A percentile compares a stretch with the other conserved stretches of the same genome.
phyloP scores from a whole-genome alignment of 1,140 invertebrate genomes.

The Pseudoatta argentina region DNA sequence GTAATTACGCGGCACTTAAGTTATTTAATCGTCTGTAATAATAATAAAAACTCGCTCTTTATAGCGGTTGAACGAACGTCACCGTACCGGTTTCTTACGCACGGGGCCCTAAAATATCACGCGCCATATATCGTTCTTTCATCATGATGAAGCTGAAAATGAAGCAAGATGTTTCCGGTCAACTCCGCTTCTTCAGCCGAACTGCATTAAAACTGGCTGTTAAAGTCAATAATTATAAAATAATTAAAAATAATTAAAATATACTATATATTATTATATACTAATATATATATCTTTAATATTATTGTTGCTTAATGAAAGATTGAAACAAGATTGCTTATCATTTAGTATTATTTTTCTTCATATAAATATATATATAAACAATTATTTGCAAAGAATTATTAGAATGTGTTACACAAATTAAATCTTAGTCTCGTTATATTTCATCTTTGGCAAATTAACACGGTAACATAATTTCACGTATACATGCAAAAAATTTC shows the following conservation, averaged over 20 bases:
- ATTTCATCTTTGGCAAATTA: not conserved
- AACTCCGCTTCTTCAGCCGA: not conserved
- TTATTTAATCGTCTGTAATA: constrained; percentile 69
- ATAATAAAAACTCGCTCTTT: constrained; percentile 61
- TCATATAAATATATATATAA: not conserved
- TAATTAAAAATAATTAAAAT: not conserved
- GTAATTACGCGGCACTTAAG: constrained; percentile 60
- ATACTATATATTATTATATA: not conserved
- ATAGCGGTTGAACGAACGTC: constrained; percentile 37
- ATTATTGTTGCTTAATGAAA: too few relatives aligned
- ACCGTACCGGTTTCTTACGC: constrained; percentile 1
- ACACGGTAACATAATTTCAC: not conserved
- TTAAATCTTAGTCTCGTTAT: not conserved
- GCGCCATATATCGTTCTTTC: constrained; percentile 29
- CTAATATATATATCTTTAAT: not conserved
- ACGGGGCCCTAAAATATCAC: constrained; percentile 35
- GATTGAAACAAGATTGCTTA: not conserved
- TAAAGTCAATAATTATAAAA: not conserved
- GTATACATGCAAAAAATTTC: constrained; percentile 11
- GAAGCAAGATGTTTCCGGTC: constrained; percentile 9
- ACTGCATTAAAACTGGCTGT: not conserved
- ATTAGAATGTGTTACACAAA: not conserved
- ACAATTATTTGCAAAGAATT: not conserved
- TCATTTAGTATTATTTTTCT: constrained; percentile 7
- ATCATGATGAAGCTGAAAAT: constrained; percentile 25